Evolutionary conservation across 1,140 invertebrate species (phyloP).

Genomic region (Philotrypesis tridentata): DNA sequence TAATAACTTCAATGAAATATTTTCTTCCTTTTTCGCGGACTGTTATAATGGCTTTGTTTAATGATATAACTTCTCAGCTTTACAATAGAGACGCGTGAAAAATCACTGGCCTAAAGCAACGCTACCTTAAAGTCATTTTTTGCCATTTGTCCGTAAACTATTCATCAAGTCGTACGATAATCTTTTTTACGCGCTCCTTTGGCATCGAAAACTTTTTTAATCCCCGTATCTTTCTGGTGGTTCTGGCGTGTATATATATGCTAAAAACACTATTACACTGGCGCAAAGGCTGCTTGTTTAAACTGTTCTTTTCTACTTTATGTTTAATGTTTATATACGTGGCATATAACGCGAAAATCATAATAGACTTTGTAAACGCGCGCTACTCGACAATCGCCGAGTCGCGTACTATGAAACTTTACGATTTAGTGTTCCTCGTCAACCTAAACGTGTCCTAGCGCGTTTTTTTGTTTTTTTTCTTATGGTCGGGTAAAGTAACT

Average conservation of each 20-base stretch:
- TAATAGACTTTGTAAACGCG: background rate
- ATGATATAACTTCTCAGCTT: background rate
- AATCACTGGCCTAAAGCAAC: background rate
- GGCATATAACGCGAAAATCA: background rate
- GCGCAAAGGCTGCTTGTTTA: background rate
- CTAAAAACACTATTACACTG: background rate
- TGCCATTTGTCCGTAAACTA: background rate
- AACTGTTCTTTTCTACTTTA: background rate
- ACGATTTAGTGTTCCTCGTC: slow-evolving; percentile 36
- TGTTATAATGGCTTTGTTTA: background rate
- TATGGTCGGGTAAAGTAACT: background rate
- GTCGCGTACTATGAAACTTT: slow-evolving; percentile 22
- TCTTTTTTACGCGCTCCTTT: background rate
- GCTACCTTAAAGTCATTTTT: background rate
- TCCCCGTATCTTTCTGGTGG: no score
- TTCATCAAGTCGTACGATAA: background rate
- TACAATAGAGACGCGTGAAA: background rate
- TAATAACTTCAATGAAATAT: slow-evolving; percentile 18
- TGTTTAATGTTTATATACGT: background rate
- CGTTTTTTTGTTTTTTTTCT: slow-evolving; percentile 9
- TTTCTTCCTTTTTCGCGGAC: background rate
- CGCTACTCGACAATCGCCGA: background rate
- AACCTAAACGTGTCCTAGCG: slow-evolving; percentile 41
- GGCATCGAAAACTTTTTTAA: slow-evolving; percentile 2
- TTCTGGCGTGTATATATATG: background rate